Conservation (phyloP, 2,113 vertebrate species). For the Serilophus lunatus region DNA sequence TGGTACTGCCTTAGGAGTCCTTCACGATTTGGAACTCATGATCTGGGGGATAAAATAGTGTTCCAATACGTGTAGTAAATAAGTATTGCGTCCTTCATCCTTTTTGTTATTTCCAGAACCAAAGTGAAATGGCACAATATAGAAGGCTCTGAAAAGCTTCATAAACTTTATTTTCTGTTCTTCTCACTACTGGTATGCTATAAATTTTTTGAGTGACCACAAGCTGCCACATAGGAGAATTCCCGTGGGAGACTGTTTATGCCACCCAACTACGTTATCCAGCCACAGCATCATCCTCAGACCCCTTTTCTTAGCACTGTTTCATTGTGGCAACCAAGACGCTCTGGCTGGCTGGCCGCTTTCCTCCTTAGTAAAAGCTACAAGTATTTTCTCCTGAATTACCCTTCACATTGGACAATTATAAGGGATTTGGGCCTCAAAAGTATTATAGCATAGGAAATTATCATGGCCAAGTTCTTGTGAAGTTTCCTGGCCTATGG, state of each 20-base stretch:
- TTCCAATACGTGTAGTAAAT: neutral
- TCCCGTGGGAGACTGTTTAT: neutral
- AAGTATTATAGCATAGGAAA: neutral
- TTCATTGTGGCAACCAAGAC: neutral
- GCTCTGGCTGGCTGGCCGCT: neutral
- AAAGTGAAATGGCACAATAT: neutral
- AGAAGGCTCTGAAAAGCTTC: neutral
- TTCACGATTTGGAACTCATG: accelerated
- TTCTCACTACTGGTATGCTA: neutral
- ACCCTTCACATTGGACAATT: neutral
- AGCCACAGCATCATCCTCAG: neutral
- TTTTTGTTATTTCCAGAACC: neutral
- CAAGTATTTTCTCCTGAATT: neutral
- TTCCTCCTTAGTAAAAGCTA: neutral
- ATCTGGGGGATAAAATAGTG: neutral
- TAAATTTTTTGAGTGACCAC: neutral
- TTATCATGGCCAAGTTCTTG: neutral
- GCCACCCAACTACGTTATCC: neutral
- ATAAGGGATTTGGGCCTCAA: neutral
- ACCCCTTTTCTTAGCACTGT: neutral
- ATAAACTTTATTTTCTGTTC: neutral
- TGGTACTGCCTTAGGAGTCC: neutral
- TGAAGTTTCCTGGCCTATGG: conserved; percentile 24
- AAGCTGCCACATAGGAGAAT: neutral
- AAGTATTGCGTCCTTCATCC: neutral